phyloP scores from a whole-genome alignment of 2,113 vertebrate species.

The Catharus fuscescens region DNA sequence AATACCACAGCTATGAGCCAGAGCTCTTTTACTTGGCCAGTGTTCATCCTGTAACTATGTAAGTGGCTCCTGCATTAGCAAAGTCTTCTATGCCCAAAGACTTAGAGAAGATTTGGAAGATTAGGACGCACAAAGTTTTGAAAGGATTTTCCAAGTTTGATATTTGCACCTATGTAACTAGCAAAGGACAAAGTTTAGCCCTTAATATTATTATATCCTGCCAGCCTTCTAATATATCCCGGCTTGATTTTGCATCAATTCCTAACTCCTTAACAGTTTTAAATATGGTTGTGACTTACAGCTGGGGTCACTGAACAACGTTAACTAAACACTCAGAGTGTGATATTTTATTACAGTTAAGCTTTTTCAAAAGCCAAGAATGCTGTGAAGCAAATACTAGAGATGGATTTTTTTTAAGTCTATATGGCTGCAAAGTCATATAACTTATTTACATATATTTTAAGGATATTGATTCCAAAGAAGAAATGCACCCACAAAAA shows the following conservation, averaged over 20 bases:
- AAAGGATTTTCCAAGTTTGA: constrained; percentile 51
- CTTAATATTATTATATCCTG: constrained; percentile 50
- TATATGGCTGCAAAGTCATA: constrained; percentile 70
- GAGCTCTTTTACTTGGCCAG: neutral
- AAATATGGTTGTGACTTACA: constrained; percentile 61
- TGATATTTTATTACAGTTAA: constrained; percentile 76
- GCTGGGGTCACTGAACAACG: constrained; percentile 49
- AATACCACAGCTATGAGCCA: constrained; percentile 23
- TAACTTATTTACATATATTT: constrained; percentile 73
- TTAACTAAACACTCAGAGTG: constrained; percentile 65
- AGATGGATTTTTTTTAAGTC: constrained; percentile 70
- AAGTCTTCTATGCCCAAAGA: neutral
- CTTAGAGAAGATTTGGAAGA: constrained; percentile 12
- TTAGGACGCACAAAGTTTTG: constrained; percentile 17
- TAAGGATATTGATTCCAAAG: constrained; percentile 77
- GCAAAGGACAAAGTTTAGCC: constrained; percentile 49
- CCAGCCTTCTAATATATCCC: constrained; percentile 32
- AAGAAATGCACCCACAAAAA: constrained; percentile 73
- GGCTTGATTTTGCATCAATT: constrained; percentile 54
- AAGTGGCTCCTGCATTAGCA: neutral
- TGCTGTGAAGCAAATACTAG: constrained; percentile 58
- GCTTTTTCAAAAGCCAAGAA: constrained; percentile 72
- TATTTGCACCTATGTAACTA: constrained; percentile 31
- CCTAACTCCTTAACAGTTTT: constrained; percentile 63
- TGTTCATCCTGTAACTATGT: neutral